Evolutionary conservation across 2,113 vertebrate genomes (phyloP).

Genomic region (Sminthopsis crassicaudata): DNA sequence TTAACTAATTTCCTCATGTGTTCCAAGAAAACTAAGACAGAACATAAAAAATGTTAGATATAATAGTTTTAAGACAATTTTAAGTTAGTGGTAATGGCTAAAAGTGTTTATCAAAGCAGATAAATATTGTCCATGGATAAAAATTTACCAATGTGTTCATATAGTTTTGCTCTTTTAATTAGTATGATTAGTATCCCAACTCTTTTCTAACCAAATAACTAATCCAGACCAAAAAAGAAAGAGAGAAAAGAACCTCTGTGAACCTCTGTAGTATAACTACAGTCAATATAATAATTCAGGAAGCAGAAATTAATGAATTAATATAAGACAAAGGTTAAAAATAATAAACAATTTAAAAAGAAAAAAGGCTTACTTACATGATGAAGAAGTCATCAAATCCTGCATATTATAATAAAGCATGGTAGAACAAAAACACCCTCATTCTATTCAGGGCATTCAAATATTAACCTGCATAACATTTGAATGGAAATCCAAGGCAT

Average conservation of each 20-base stretch:
- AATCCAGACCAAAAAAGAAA: background rate
- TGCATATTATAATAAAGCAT: background rate
- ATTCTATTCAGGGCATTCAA: conserved; percentile 44
- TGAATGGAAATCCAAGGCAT: conserved; percentile 18
- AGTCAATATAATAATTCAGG: background rate
- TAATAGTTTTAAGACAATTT: background rate
- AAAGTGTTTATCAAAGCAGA: background rate
- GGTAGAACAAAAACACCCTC: conserved; percentile 26
- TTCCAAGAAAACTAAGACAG: background rate
- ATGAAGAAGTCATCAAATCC: background rate
- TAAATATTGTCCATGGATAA: background rate
- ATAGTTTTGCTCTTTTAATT: background rate
- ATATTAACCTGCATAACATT: conserved; percentile 56
- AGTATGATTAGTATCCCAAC: background rate
- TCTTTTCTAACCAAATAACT: background rate
- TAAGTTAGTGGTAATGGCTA: background rate
- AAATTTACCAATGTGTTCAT: background rate
- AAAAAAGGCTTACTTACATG: conserved; percentile 41
- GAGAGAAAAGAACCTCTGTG: background rate
- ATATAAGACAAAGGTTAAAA: conserved; percentile 12
- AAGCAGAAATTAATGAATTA: conserved; percentile 9
- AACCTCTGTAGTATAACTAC: too few relatives aligned
- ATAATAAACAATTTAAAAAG: background rate
- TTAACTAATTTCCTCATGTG: background rate
- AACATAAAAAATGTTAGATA: background rate